Percentiles rank a stretch among this genome's conserved stretches.
These are phyloP conservation scores for Aphodius sticticus DNA, from an alignment of 2,888 invertebrate genomes.

Conservation along the genomic window DNA sequence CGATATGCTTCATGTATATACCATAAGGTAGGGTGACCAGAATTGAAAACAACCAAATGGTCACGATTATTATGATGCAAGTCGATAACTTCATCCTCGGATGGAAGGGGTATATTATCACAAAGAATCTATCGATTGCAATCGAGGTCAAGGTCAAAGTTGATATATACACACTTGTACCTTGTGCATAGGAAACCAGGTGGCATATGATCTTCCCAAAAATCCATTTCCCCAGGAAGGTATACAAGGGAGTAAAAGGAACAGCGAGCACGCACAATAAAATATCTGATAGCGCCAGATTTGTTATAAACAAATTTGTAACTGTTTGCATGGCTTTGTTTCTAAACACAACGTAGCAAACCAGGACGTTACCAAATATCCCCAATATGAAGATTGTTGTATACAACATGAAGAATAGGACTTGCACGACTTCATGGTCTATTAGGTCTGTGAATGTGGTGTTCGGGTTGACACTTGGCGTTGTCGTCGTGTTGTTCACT, in stretches of 20 bases:
- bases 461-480: conserved; percentile 17
- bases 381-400: conserved; percentile 88
- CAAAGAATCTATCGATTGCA: conserved; percentile 96
- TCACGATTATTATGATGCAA: conserved; percentile 83
- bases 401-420: conserved; percentile 80
- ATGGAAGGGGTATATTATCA: conserved; percentile 95
- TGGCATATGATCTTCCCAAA: conserved; percentile 93
- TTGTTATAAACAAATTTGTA: conserved; percentile 96
- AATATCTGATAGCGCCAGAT: conserved; percentile 94
- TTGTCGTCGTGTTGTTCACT: conserved; percentile 8
- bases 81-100: conserved; percentile 90
- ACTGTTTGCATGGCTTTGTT: conserved; percentile 98
- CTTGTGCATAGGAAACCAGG: conserved; percentile 91
- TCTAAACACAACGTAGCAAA: conserved; percentile 91
- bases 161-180: conserved; percentile 96
- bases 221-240: conserved; percentile 91
- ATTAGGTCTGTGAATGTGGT: conserved; percentile 63
- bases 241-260: conserved; percentile 95
- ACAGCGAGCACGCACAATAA: conserved; percentile 92
- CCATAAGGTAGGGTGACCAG: conserved; percentile 92
- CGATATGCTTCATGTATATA: conserved; percentile 75
- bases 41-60: conserved; percentile 91
- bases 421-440: conserved; percentile 73
- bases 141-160: conserved; percentile 96
- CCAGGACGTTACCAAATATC: conserved; percentile 87